Evolutionary conservation across 2,113 vertebrate genomes (phyloP), one percentile per base, ranked within the genome.

Genomic region (Dascyllus trimaculatus): DNA sequence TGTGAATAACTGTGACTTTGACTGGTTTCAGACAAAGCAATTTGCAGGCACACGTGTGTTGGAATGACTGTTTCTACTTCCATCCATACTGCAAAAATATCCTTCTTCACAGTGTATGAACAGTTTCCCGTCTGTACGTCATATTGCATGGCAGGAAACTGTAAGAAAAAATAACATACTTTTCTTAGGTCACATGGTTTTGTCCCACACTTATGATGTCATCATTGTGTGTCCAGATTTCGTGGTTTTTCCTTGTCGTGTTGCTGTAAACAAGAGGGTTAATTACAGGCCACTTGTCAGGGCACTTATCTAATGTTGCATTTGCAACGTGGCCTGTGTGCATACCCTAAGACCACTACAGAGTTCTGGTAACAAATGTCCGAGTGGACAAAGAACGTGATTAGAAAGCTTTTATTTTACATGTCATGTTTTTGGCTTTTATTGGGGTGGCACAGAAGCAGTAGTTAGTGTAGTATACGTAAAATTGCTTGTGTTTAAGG

Each of bases 241-340:
- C 43, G 22, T 26, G 45, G 46, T 13, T 1, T 51, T 57, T 14
- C 0, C 24, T 46, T 29, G 53, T 22, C 7, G 1, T 68, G 32
- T 38, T 78, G 46, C 46, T 70, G 60, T 24, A 26, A 67, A 51
- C 6, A 8, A 84, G 77, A 64, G 38, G 52, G 76, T 78, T 83
- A 51, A 71, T 58, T 76, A 46, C 56, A 59, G 61, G 38, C 62
- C 76, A 51, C 45, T 78, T 80, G 71, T 77, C 56, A 58, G 75
- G 53, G 43, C 53, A 67, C 74, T 87, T 81, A 76, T 84, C 77
- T 88, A 59, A 63, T 45, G 32, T 57, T 61, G 52, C 62, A 46
- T 86, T 88, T 86, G 58, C 67, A 85, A 88, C 82, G 57, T 74
- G 48, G 56, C 40, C 54, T 71, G 53, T 79, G 60, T 85, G 38